These are phyloP conservation scores for Escarpia spicata DNA, from an alignment of 2,888 invertebrate genomes.

Conservation along the genomic window DNA sequence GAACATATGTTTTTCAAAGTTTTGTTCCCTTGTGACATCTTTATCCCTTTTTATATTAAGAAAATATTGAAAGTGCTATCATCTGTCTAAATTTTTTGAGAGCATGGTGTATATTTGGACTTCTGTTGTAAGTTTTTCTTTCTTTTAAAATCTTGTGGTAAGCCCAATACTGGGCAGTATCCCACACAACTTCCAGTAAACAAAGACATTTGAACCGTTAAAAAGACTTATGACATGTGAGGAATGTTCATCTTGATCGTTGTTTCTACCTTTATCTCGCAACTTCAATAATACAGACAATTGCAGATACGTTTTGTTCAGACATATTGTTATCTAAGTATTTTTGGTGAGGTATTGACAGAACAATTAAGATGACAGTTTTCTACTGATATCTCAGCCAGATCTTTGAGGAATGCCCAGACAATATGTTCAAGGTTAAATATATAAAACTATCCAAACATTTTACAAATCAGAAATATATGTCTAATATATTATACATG, in stretches of 20 bases:
- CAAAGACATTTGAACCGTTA: too few relatives aligned
- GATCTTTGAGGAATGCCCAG: background rate
- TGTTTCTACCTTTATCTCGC: background rate
- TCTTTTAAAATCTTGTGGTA: too few relatives aligned
- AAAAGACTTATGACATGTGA: background rate
- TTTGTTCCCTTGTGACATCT: too few relatives aligned
- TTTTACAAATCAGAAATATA: background rate
- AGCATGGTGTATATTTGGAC: too few relatives aligned
- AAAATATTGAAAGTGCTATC: too few relatives aligned
- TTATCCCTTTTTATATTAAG: too few relatives aligned
- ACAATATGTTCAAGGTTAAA: background rate
- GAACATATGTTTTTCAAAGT: too few relatives aligned
- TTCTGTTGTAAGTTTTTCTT: too few relatives aligned
- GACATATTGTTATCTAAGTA: background rate
- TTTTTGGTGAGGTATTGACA: background rate
- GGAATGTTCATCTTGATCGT: background rate
- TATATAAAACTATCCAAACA: background rate
- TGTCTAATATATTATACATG: background rate
- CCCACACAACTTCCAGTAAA: too few relatives aligned
- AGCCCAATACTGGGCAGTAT: too few relatives aligned
- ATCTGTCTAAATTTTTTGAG: too few relatives aligned
- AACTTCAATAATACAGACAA: background rate
- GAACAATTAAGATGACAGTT: background rate
- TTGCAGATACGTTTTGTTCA: background rate
- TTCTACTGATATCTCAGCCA: background rate